Conservation (phyloP, 2,113 vertebrate genomes). For the Strix aluco region DNA sequence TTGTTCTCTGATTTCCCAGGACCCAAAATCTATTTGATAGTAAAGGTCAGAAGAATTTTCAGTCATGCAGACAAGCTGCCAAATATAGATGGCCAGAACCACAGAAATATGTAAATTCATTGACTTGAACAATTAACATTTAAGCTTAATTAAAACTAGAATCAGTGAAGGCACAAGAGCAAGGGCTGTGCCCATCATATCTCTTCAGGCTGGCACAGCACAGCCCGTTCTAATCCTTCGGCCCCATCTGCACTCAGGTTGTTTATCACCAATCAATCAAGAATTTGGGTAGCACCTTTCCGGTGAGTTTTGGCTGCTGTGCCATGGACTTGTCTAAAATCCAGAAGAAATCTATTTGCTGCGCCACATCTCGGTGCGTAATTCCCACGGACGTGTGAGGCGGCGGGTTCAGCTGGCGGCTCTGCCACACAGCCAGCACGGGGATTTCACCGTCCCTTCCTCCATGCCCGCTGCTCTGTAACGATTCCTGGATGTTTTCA, state of each 20-base stretch:
- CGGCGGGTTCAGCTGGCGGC: not conserved
- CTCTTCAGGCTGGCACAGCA: not conserved
- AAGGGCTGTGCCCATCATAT: rapidly evolving
- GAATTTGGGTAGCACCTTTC: not conserved
- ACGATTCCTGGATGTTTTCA: rapidly evolving
- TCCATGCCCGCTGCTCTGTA: rapidly evolving
- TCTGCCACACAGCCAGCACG: not conserved
- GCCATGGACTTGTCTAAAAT: not conserved
- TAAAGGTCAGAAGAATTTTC: slow-evolving; percentile 20
- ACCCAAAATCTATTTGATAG: not conserved
- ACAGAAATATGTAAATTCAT: not conserved
- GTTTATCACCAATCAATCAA: not conserved
- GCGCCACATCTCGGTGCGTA: rapidly evolving
- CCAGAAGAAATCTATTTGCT: not conserved
- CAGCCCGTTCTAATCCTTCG: not conserved
- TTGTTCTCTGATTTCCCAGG: not conserved
- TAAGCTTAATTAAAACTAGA: not conserved
- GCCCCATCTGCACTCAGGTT: not conserved
- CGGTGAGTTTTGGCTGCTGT: rapidly evolving
- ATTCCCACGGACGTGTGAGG: rapidly evolving
- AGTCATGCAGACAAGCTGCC: not conserved
- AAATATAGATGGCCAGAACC: not conserved
- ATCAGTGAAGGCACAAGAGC: not conserved
- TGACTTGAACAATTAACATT: slow-evolving; percentile 24
- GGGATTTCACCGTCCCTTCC: not conserved